A percentile compares a stretch with the other conserved stretches of the same genome.
phyloP scores from a whole-genome alignment of 2,888 invertebrate species.

The Diadromus collaris region DNA sequence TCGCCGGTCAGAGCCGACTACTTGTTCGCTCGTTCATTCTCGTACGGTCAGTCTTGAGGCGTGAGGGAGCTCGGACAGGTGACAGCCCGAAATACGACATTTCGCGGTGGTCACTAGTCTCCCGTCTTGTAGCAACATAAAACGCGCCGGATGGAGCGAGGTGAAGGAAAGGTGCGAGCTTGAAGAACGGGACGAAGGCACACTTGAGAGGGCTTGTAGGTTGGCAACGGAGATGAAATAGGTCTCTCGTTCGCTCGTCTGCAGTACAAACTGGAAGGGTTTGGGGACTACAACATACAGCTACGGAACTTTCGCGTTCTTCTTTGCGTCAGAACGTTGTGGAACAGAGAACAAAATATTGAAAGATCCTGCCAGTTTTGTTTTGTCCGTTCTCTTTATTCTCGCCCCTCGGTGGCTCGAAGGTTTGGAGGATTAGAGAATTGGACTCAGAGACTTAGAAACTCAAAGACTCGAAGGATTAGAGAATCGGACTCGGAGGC shows the following conservation, averaged over 20 bases:
- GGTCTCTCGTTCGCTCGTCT: constrained; percentile 26
- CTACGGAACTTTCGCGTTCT: constrained; percentile 47
- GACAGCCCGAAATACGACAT: constrained; percentile 74
- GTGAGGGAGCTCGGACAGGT: constrained; percentile 67
- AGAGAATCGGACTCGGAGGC: no score
- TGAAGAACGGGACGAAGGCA: constrained; percentile 25
- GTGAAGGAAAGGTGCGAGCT: constrained; percentile 15
- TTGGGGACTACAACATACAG: constrained; percentile 36
- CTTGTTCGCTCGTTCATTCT: constrained; percentile 5
- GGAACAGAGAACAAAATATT: not conserved
- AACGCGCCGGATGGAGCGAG: constrained; percentile 64
- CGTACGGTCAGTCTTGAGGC: constrained; percentile 1
- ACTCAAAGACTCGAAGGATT: no score
- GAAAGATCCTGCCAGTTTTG: constrained; percentile 14
- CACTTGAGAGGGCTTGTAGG: constrained; percentile 17
- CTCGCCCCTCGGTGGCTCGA: no score
- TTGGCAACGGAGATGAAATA: constrained; percentile 34
- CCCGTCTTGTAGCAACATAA: constrained; percentile 70
- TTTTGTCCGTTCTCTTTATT: constrained; percentile 41
- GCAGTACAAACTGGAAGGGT: constrained; percentile 22
- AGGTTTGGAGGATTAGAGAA: no score
- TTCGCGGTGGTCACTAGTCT: constrained; percentile 77
- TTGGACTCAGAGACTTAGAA: no score
- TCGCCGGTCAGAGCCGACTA: constrained; percentile 23
- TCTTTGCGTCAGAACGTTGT: constrained; percentile 49